Evolutionary conservation across 2,797 vertebrate genomes (phyloP), one percentile per base, ranked within the genome.

Genomic region (Columba guinea): DNA sequence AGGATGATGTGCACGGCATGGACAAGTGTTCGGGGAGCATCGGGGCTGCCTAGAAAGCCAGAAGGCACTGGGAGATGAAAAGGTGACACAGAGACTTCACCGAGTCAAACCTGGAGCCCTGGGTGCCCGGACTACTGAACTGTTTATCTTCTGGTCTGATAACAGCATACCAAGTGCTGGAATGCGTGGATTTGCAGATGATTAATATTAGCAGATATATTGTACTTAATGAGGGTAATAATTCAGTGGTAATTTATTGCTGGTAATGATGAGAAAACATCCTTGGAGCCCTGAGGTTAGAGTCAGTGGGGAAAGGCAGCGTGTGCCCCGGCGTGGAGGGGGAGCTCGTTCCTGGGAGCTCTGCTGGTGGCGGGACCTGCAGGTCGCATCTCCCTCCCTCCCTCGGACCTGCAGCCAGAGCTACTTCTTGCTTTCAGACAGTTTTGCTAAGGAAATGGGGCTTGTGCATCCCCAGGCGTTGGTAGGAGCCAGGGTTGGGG

Each of bases 301-400:
- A 20, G 60, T 32, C 74, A 32, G 30, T 6, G 16, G 60, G 81
- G 77, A 59, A 60, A 82, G 80, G 79, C 75, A 77, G 55, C 0
- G 1, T 0, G 0, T 24, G 21, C 23, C 73, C 62, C 0, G 2
- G 44, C 11, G 30, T 1, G 0, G 37, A 32, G n/a, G 6, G 53
- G 7, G 11, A 37, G 34, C 5, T 56, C 22, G 13, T 6, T 46
- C 34, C 55, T 24, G 55, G 64, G 39, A 26, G 30, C n/a, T 83
- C n/a, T 77, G 69, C 24, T 7, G 32, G 2, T 24, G 69, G 8
- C 35, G 39, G 76, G 32, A 52, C 26, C 49, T 27, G 34, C 10
- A 23, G 26, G 48, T 46, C 44, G 8, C 27, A 84, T 15, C 48
- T 21, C 11, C 62, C 18, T 27, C 21, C 15, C 51, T 20, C 35